A percentile compares a stretch with the other conserved stretches of the same genome.
Evolutionary conservation across 2,797 vertebrate species (phyloP).

Genomic region (Chiloscyllium punctatum): DNA sequence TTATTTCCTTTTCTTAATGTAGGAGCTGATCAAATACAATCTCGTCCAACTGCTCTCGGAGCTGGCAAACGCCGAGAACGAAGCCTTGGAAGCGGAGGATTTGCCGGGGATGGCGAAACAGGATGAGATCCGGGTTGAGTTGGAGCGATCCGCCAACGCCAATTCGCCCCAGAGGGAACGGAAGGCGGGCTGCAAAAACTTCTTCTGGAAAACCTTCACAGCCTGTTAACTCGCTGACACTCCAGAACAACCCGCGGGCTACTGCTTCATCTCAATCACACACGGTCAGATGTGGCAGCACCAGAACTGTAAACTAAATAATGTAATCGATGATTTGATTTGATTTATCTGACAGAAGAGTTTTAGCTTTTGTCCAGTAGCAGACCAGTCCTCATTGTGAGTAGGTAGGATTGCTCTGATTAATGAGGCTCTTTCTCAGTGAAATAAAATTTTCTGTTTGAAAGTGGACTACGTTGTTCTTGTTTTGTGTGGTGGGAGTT

Average conservation of each 20-base stretch:
- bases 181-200: slow-evolving; percentile 97
- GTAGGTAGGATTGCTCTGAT: slow-evolving; percentile 47
- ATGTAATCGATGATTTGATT: slow-evolving; percentile 55
- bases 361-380: slow-evolving; percentile 59
- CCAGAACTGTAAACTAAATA: slow-evolving; percentile 66
- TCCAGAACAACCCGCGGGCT: neutral
- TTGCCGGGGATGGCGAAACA: slow-evolving; percentile 68
- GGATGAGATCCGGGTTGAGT: slow-evolving; percentile 72
- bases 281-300: too few relatives aligned
- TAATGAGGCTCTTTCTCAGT: slow-evolving; percentile 69
- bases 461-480: slow-evolving; percentile 50
- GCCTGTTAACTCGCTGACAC: slow-evolving; percentile 72
- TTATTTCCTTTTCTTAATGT: neutral
- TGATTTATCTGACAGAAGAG: slow-evolving; percentile 55
- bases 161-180: slow-evolving; percentile 87
- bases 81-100: slow-evolving; percentile 78
- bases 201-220: slow-evolving; percentile 99
- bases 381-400: slow-evolving; percentile 54
- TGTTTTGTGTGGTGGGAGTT: neutral
- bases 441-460: slow-evolving; percentile 76
- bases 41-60: slow-evolving; percentile 84
- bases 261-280: neutral
- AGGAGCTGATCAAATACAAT: slow-evolving; percentile 80
- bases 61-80: slow-evolving; percentile 83
- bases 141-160: slow-evolving; percentile 76